Conservation (phyloP, 2,797 vertebrate species). For the Acrossocheilus wenchowensis region DNA sequence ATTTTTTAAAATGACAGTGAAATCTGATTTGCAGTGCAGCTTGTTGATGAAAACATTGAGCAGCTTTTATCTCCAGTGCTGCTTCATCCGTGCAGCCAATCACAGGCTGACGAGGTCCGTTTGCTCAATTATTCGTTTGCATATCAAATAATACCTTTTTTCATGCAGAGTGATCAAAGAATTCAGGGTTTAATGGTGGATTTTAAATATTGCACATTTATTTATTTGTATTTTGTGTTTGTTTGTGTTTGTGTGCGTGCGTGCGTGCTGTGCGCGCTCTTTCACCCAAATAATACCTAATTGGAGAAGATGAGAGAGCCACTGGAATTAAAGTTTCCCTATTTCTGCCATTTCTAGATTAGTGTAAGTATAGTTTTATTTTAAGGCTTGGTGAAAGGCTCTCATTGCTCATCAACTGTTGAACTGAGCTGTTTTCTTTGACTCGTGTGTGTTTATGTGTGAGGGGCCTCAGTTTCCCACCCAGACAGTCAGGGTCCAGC, state of each 20-base stretch:
- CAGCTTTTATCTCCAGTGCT: not conserved
- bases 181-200: no score
- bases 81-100: not conserved
- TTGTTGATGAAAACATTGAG: slow-evolving; percentile 74
- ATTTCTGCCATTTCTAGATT: not conserved
- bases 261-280: not conserved
- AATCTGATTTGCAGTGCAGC: slow-evolving; percentile 89
- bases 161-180: not conserved
- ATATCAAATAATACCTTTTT: not conserved
- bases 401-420: not conserved
- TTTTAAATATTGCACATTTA: not conserved
- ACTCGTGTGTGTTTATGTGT: slow-evolving; percentile 50
- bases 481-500: slow-evolving; percentile 74
- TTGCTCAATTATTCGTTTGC: not conserved
- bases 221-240: not conserved
- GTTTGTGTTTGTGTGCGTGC: not conserved
- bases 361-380: not conserved
- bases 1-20: slow-evolving; percentile 90
- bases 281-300: not conserved
- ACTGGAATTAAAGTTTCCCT: not conserved
- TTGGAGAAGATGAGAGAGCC: not conserved
- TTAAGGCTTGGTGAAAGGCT: not conserved
- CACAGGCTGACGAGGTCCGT: not conserved
- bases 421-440: slow-evolving; percentile 29
- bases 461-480: slow-evolving; percentile 66